phyloP scores from a whole-genome alignment of 2,113 vertebrate genomes.

The Progne subis region DNA sequence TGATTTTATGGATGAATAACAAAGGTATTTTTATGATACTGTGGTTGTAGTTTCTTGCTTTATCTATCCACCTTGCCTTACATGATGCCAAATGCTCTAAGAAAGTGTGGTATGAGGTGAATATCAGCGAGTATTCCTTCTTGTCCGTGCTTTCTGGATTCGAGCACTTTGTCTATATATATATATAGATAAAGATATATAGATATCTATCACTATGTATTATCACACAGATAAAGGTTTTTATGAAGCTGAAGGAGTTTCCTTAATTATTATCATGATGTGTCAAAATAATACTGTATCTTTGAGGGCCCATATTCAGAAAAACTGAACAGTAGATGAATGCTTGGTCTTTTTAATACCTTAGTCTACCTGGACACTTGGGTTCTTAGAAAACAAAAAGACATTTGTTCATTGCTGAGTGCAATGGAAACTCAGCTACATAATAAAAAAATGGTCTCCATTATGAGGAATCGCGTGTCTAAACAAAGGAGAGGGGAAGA shows the following conservation, averaged over 20 bases:
- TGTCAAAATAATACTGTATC: not conserved
- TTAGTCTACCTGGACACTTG: not conserved
- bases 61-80: not conserved
- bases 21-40: not conserved
- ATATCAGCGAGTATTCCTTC: not conserved
- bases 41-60: not conserved
- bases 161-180: not conserved
- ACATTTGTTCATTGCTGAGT: fast-evolving
- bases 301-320: not conserved
- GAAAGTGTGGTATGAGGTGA: not conserved
- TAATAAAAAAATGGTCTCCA: not conserved
- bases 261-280: not conserved
- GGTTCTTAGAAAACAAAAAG: not conserved
- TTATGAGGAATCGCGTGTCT: fast-evolving
- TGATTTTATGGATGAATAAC: not conserved
- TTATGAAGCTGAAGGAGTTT: not conserved
- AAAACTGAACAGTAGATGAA: not conserved
- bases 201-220: not conserved
- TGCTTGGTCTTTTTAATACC: not conserved
- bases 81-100: not conserved
- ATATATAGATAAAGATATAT: not conserved
- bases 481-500: not conserved
- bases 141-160: slow-evolving; percentile 1
- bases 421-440: not conserved
- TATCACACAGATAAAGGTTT: not conserved